Evolutionary conservation across 2,113 vertebrate species (phyloP).

Genomic region (Camelus dromedarius): DNA sequence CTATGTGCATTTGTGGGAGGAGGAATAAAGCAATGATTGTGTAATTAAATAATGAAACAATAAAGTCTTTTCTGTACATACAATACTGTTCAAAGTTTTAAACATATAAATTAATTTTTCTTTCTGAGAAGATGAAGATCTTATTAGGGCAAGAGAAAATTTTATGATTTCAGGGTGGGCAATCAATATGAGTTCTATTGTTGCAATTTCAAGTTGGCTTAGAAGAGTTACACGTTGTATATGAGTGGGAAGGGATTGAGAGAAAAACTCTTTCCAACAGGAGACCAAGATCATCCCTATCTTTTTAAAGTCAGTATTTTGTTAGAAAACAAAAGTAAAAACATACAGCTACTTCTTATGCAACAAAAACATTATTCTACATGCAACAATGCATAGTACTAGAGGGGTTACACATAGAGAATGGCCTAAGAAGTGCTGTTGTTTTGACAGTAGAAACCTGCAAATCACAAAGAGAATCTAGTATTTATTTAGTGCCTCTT

Average conservation of each 20-base stretch:
- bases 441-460: conserved; percentile 11
- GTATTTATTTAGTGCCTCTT: conserved; percentile 3
- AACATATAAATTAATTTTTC: not conserved
- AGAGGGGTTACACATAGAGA: not conserved
- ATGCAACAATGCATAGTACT: not conserved
- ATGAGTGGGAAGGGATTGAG: not conserved
- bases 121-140: not conserved
- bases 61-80: not conserved
- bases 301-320: not conserved
- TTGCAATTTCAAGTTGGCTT: not conserved
- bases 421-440: not conserved
- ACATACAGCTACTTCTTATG: not conserved
- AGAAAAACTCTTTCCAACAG: not conserved
- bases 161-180: not conserved
- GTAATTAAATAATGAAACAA: too few species aligned
- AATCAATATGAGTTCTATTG: not conserved
- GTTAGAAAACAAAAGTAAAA: not conserved
- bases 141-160: not conserved
- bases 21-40: too few species aligned
- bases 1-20: not conserved
- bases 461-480: not conserved
- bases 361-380: not conserved
- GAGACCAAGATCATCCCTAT: not conserved
- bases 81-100: not conserved
- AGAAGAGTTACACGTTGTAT: not conserved